Conservation (phyloP, 2,797 vertebrate species). For the Mallotus villosus region DNA sequence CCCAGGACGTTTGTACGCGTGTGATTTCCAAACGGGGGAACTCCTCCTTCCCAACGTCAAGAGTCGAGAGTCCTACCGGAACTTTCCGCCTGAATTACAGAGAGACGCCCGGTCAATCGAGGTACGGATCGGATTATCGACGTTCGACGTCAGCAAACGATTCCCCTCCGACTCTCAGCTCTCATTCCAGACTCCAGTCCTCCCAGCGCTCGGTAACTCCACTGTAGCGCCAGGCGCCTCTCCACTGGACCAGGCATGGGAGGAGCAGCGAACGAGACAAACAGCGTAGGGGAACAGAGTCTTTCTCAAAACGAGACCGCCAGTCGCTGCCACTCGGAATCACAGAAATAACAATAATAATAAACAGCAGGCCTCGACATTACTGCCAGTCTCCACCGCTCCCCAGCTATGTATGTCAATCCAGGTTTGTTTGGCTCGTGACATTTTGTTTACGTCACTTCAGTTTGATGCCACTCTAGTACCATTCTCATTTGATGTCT, state of each 20-base stretch:
- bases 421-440: constrained; percentile 8
- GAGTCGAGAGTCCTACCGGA: background rate
- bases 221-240: background rate
- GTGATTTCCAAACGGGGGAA: too few species aligned
- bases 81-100: background rate
- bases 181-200: background rate
- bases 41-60: too few species aligned
- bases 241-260: constrained; percentile 15
- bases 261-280: constrained; percentile 7
- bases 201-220: constrained; percentile 4
- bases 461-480: background rate
- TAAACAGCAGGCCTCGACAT: background rate
- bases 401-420: constrained; percentile 22
- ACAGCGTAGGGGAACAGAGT: constrained; percentile 1
- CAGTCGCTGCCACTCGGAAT: constrained; percentile 9
- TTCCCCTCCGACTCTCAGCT: background rate
- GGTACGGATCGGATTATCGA: background rate
- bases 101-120: background rate
- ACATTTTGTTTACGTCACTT: background rate
- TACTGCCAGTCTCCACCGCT: constrained; percentile 1
- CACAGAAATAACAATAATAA: constrained; percentile 13
- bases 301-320: background rate
- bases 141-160: background rate
- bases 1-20: too few species aligned
- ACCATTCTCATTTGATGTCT: background rate